phyloP scores from a whole-genome alignment of 2,888 invertebrate species.

The Tholera decimalis region DNA sequence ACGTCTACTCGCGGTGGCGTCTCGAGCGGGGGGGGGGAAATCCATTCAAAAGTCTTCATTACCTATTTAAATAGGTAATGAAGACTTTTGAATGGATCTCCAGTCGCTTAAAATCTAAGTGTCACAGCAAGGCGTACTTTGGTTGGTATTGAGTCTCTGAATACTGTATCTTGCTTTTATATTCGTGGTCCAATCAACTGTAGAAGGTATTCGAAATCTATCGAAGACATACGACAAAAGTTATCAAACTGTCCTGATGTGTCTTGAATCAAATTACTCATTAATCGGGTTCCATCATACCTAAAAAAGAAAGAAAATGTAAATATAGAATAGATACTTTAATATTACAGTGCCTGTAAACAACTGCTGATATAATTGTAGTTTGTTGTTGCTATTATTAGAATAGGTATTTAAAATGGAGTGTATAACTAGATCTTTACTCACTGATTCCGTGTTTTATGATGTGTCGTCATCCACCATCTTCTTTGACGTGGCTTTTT shows the following conservation, averaged over 20 bases:
- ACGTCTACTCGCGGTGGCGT: too few relatives aligned
- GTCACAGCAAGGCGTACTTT: conserved; percentile 32
- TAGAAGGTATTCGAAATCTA: conserved; percentile 50
- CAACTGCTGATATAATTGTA: conserved; percentile 7
- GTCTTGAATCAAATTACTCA: conserved; percentile 32
- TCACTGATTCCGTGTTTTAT: conserved; percentile 12
- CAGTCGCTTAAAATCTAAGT: conserved; percentile 37
- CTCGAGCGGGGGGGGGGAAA: too few relatives aligned
- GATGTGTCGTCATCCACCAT: conserved; percentile 35
- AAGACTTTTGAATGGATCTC: conserved; percentile 29
- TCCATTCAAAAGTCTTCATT: too few relatives aligned
- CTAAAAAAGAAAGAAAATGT: conserved; percentile 26
- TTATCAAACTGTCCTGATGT: conserved; percentile 28
- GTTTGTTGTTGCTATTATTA: conserved; percentile 4
- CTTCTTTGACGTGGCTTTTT: conserved; percentile 39
- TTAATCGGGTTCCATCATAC: conserved; percentile 29
- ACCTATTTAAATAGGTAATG: conserved; percentile 31
- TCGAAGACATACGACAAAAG: conserved; percentile 28
- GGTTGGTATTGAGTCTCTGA: conserved; percentile 24
- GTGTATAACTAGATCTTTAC: not conserved
- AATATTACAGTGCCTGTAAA: conserved; percentile 28
- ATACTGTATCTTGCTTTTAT: conserved; percentile 28
- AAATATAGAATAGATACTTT: conserved; percentile 23
- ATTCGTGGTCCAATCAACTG: conserved; percentile 40
- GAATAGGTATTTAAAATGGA: not conserved